Conservation (phyloP, 2,888 invertebrate genomes). For the Acrobasis repandana region DNA sequence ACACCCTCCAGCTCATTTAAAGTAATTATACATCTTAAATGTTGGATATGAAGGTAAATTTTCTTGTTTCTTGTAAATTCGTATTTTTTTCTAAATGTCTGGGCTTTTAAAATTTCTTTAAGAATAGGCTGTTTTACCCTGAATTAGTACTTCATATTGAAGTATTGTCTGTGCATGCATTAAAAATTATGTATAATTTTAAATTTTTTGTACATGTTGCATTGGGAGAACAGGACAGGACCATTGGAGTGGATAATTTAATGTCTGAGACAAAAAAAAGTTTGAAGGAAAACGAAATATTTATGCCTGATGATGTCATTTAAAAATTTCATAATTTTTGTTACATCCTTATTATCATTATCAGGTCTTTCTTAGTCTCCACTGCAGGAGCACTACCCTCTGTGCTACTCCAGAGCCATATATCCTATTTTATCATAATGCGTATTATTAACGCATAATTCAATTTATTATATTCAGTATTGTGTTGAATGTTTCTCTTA, state of each 20-base stretch:
- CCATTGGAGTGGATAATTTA: too few relatives aligned
- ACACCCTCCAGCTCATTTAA: background rate
- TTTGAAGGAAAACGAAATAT: background rate
- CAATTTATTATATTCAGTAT: background rate
- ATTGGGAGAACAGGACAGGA: background rate
- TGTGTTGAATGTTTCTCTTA: background rate
- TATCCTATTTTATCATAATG: too few relatives aligned
- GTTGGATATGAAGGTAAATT: background rate
- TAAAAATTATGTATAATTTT: background rate
- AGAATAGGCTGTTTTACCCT: background rate
- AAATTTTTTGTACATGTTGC: background rate
- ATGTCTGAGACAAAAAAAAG: too few relatives aligned
- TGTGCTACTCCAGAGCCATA: too few relatives aligned
- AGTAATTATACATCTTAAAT: background rate
- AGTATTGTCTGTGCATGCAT: background rate
- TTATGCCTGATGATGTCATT: slow-evolving; percentile 3
- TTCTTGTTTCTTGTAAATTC: background rate
- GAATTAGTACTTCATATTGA: slow-evolving; percentile 24
- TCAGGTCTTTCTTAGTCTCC: too few relatives aligned
- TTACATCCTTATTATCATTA: background rate
- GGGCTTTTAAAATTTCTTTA: background rate
- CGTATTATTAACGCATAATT: too few relatives aligned
- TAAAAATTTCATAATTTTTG: background rate
- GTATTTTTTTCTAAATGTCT: background rate
- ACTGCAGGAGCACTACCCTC: too few relatives aligned